phyloP scores from a whole-genome alignment of 2,888 invertebrate species.

The Drosophila nigricruria region DNA sequence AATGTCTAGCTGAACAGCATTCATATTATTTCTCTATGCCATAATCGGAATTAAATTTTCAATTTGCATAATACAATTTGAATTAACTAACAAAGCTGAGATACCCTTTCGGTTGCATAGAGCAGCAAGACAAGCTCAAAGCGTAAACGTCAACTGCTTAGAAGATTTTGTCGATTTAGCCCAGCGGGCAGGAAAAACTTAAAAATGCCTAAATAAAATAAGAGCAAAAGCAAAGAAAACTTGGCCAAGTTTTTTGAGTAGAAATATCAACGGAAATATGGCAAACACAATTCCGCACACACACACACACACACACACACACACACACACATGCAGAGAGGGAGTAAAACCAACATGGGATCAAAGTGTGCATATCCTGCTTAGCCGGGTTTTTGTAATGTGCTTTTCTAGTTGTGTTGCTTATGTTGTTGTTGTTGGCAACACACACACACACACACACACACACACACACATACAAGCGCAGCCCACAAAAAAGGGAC shows the following conservation, averaged over 20 bases:
- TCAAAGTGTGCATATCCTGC: slow-evolving; percentile 72
- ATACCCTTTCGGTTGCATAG: slow-evolving; percentile 12
- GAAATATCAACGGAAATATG: slow-evolving; percentile 73
- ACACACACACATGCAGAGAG: slow-evolving; percentile 12
- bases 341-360: slow-evolving; percentile 47
- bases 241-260: slow-evolving; percentile 62
- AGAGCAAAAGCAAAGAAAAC: slow-evolving; percentile 32
- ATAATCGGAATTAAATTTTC: no score
- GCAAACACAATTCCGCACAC: slow-evolving; percentile 53
- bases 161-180: slow-evolving; percentile 40
- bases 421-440: slow-evolving; percentile 50
- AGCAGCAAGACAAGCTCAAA: neutral
- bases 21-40: no score
- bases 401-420: slow-evolving; percentile 52
- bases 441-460: slow-evolving; percentile 17
- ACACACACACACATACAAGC: slow-evolving; percentile 7
- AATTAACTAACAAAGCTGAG: neutral
- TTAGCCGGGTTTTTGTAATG: slow-evolving; percentile 70
- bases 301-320: slow-evolving; percentile 14
- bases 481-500: slow-evolving; percentile 64
- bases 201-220: slow-evolving; percentile 44
- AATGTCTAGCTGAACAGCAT: no score
- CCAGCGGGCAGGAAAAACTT: slow-evolving; percentile 45
- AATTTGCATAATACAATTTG: neutral
- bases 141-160: slow-evolving; percentile 37